These are phyloP conservation scores for Lindbergichthys nudifrons DNA, from an alignment of 2,797 vertebrate species.

Conservation along the genomic window DNA sequence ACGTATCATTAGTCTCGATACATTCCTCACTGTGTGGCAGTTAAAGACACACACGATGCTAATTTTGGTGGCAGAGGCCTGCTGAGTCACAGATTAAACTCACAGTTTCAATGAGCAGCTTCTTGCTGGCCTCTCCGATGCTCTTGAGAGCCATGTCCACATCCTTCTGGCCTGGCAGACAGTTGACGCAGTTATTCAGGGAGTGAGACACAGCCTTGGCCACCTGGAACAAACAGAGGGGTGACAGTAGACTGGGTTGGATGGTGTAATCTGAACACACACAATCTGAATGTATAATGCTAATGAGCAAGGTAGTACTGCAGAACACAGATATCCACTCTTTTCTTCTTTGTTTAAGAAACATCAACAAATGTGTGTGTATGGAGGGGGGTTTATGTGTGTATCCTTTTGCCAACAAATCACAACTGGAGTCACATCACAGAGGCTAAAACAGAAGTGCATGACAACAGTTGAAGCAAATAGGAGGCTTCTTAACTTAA, in stretches of 20 bases:
- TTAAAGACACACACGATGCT: slow-evolving; percentile 1
- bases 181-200: slow-evolving; percentile 98
- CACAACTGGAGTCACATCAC: background rate
- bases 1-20: background rate
- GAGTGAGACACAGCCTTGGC: slow-evolving; percentile 98
- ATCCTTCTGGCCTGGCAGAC: slow-evolving; percentile 97
- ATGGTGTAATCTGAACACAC: background rate
- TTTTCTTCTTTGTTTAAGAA: slow-evolving; percentile 31
- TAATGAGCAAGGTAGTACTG: slow-evolving; percentile 46
- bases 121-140: slow-evolving; percentile 99
- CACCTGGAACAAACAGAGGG: slow-evolving; percentile 84
- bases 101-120: slow-evolving; percentile 95
- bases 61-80: background rate
- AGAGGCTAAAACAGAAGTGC: slow-evolving; percentile 14
- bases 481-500: slow-evolving; percentile 3
- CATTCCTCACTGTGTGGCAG: background rate
- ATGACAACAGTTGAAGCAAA: slow-evolving; percentile 4
- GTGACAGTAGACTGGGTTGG: slow-evolving; percentile 19
- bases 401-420: no score
- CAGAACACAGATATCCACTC: slow-evolving; percentile 42
- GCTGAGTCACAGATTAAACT: slow-evolving; percentile 61
- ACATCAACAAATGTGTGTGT: background rate
- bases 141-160: slow-evolving; percentile 97
- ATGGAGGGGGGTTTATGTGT: background rate
- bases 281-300: slow-evolving; percentile 44